These are phyloP conservation scores for Halcyon smyrnensis DNA, from an alignment of 2,797 vertebrate species.

Conservation along the genomic window DNA sequence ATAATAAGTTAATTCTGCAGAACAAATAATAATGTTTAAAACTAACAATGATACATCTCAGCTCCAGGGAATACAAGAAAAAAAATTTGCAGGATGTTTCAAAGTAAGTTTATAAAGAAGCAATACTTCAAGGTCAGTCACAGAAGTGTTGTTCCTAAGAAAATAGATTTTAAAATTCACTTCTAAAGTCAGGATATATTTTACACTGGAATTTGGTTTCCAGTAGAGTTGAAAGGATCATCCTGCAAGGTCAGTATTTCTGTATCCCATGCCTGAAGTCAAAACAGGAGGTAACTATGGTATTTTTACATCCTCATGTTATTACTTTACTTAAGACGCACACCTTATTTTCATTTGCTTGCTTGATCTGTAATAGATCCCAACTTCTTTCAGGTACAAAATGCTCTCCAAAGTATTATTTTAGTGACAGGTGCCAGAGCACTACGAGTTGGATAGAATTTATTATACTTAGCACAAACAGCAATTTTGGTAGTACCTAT, in stretches of 20 bases:
- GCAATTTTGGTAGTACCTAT: neutral
- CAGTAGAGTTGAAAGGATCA: neutral
- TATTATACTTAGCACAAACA: conserved; percentile 4
- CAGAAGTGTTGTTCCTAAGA: neutral
- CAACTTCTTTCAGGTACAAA: neutral
- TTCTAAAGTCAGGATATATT: neutral
- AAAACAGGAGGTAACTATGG: neutral
- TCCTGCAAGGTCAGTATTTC: neutral
- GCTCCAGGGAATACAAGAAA: neutral
- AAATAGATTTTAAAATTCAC: neutral
- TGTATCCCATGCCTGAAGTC: neutral
- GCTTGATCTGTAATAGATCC: neutral
- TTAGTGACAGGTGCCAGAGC: neutral
- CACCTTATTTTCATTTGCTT: conserved; percentile 1
- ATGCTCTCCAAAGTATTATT: neutral
- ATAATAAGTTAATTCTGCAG: neutral
- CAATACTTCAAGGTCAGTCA: neutral
- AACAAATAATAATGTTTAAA: neutral
- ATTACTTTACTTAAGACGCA: neutral
- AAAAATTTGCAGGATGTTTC: neutral
- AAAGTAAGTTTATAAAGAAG: neutral
- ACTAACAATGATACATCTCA: neutral
- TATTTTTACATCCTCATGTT: neutral
- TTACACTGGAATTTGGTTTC: neutral
- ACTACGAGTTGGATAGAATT: neutral